Evolutionary conservation across 2,888 invertebrate species (phyloP).

Genomic region (Ophraella communa): DNA sequence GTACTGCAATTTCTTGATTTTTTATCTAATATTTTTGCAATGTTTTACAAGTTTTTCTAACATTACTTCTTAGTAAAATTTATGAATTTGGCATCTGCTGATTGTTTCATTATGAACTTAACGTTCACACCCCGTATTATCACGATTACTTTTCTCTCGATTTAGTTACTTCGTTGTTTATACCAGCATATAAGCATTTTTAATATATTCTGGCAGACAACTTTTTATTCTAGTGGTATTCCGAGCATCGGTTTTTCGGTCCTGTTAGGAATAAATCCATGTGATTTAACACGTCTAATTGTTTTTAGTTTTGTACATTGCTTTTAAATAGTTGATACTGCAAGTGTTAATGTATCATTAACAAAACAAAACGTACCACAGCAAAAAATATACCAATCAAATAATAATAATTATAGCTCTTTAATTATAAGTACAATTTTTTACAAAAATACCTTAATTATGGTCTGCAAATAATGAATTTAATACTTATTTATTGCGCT

Average conservation of each 20-base stretch:
- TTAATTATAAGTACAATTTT: neutral
- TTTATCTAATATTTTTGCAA: no score
- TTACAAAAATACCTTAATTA: no score
- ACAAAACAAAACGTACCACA: neutral
- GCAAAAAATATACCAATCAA: neutral
- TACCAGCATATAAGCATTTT: constrained; percentile 15
- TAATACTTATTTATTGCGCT: no score
- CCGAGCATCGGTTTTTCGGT: constrained; percentile 21
- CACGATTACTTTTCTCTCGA: constrained; percentile 26
- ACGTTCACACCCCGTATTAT: constrained; percentile 24
- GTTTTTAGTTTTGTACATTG: constrained; percentile 12
- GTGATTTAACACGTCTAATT: constrained; percentile 28
- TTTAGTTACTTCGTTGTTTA: constrained; percentile 23
- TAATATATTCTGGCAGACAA: constrained; percentile 28
- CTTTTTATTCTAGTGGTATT: constrained; percentile 26
- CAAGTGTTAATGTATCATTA: constrained; percentile 19
- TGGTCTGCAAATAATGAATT: no score
- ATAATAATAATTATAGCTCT: constrained; percentile 4
- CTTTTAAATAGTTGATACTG: constrained; percentile 9
- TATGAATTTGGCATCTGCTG: no score
- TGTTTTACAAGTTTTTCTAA: no score
- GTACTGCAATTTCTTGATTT: no score
- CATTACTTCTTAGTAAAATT: no score
- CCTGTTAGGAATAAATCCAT: constrained; percentile 25
- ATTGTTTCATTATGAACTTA: no score